Percentiles rank a stretch among this genome's conserved stretches.
Conservation (phyloP, 1,140 invertebrate genomes). For the Heliconius himera region DNA sequence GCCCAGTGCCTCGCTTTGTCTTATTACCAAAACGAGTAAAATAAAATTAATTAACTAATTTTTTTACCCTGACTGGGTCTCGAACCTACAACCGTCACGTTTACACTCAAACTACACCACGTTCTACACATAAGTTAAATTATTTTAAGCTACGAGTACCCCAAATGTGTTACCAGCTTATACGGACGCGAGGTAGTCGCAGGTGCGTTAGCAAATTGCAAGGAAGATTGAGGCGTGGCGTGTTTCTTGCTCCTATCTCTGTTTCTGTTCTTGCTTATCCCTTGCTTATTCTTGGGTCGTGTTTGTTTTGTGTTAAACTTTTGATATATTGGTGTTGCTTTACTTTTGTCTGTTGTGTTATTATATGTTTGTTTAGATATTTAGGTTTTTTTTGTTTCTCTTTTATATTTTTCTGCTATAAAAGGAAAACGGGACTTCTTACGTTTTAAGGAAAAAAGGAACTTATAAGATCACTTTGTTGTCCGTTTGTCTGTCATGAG, state of each 20-base stretch:
- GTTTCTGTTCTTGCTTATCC: neutral
- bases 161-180: neutral
- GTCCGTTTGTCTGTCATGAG: too few relatives aligned
- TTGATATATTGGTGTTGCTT: neutral
- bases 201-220: conserved; percentile 6
- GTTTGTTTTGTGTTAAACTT: conserved; percentile 3
- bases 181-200: neutral
- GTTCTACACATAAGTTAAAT: neutral
- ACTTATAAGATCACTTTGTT: too few relatives aligned
- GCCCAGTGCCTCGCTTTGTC: too few relatives aligned
- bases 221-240: conserved; percentile 9
- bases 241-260: neutral
- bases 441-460: too few relatives aligned
- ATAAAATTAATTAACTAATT: too few relatives aligned
- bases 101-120: too few relatives aligned
- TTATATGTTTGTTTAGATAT: neutral
- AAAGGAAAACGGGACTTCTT: too few relatives aligned
- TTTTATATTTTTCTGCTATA: neutral
- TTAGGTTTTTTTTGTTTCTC: neutral
- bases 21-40: too few relatives aligned
- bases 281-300: neutral
- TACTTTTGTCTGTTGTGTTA: neutral
- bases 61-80: too few relatives aligned
- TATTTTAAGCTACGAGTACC: neutral
- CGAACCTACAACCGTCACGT: too few relatives aligned